These are phyloP conservation scores for Danio rerio DNA, from an alignment of 2,113 vertebrate species.

Conservation along the genomic window DNA sequence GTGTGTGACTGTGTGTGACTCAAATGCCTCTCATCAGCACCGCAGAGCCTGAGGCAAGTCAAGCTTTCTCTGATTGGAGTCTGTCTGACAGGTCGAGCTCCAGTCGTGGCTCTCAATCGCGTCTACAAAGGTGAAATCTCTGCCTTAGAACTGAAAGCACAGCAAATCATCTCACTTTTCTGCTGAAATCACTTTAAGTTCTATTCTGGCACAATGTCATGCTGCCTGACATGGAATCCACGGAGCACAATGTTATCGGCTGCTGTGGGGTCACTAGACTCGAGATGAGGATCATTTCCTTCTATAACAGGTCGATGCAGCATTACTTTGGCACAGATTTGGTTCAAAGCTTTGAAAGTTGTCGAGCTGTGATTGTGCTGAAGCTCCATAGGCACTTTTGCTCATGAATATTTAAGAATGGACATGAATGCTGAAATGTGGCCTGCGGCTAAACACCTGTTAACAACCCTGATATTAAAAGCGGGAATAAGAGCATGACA, in stretches of 20 bases:
- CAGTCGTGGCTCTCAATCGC: background rate
- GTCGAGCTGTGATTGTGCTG: constrained; percentile 23
- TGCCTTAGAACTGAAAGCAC: background rate
- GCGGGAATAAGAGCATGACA: too few species aligned
- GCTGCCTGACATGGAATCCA: background rate
- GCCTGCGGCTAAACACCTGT: constrained; percentile 59
- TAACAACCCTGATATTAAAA: too few species aligned
- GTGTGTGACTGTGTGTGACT: background rate
- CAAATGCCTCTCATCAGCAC: background rate
- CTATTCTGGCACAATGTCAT: background rate
- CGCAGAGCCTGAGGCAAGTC: background rate
- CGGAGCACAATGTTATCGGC: background rate
- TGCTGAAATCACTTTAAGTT: background rate
- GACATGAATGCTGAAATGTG: too few species aligned
- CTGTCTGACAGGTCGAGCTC: background rate
- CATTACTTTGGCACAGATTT: background rate
- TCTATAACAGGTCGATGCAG: background rate
- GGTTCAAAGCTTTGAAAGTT: constrained; percentile 21
- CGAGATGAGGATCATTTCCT: background rate
- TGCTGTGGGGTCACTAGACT: too few species aligned
- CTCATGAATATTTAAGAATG: constrained; percentile 68
- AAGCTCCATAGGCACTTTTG: too few species aligned
- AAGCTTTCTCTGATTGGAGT: constrained; percentile 14
- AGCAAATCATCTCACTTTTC: background rate
- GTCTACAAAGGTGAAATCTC: background rate